phyloP scores from a whole-genome alignment of 2,888 invertebrate genomes.

The Margaritifera margaritifera region DNA sequence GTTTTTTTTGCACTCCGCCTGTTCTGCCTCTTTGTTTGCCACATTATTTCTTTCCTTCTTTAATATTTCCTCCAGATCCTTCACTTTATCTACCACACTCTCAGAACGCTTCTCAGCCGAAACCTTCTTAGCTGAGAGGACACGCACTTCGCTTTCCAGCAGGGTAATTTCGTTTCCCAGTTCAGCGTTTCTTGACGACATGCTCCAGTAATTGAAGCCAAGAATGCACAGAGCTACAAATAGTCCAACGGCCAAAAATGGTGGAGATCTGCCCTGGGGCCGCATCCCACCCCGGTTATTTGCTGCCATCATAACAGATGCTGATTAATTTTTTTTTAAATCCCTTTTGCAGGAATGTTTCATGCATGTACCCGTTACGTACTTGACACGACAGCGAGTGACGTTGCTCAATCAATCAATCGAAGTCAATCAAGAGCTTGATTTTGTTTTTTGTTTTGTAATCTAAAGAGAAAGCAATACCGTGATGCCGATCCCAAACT shows the following conservation, averaged over 20 bases:
- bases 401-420: no score
- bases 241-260: conserved; percentile 59
- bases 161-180: conserved; percentile 34
- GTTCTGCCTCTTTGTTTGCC: conserved; percentile 18
- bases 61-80: conserved; percentile 32
- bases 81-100: conserved; percentile 30
- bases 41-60: conserved; percentile 22
- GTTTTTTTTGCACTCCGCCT: conserved; percentile 16
- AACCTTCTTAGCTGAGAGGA: conserved; percentile 43
- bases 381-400: no score
- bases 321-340: neutral
- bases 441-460: no score
- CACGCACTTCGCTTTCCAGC: conserved; percentile 38
- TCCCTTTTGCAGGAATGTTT: no score
- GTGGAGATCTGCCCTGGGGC: conserved; percentile 52
- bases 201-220: conserved; percentile 59
- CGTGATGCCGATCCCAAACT: no score
- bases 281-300: conserved; percentile 54
- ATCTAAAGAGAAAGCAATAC: no score
- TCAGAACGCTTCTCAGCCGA: conserved; percentile 46
- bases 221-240: conserved; percentile 52
- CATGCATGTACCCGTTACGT: no score
- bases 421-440: no score
- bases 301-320: conserved; percentile 37
- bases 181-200: conserved; percentile 51